Evolutionary conservation across 2,888 invertebrate genomes (phyloP), one percentile per base, ranked within the genome.

Genomic region (Strigamia maritima): DNA sequence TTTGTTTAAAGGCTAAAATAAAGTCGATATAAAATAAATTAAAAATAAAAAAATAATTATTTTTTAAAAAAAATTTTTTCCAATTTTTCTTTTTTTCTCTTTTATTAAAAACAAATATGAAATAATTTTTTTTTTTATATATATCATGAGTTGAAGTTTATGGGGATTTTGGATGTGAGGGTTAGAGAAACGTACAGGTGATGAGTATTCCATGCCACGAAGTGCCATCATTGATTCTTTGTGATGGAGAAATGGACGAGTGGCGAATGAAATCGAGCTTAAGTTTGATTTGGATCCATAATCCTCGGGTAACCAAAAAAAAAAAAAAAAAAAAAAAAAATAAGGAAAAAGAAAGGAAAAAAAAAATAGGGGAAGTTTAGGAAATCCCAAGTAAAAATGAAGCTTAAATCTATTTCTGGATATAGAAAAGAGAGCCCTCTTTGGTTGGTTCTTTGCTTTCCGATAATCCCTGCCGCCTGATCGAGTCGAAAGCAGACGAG

Each of bases 321-420:
- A 14, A 77, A 79, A 49, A 70, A 44, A 44, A 19, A 75, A 19
- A 38, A 8, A 49, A 19, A 22, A 54, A 54, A 40, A 26, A 40
- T n/a, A n/a, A n/a, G n/a, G n/a, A 70, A 70, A 70, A 70, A 28
- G 6, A 77, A 79, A 49, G 44, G 24, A 44, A 19, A 75, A 19
- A 38, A 8, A 49, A 19, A 22, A 54, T 19, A 40, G 16, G 24
- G 6, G 44, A 75, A 54, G 70, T 65, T 40, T 65, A n/a, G 28
- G 60, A 28, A 44, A 77, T 77, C 49, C 28, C 76, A 26, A 75
- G 79, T 79, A 77, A 79, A 35, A 79, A 79, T 79, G 79, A 79
- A 79, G 79, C 79, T 74, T 76, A 79, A 79, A 79, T 79, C 79
- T 79, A 79, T 79, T 79, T 79, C 74, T 44, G 77, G 79, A 74